phyloP scores from a whole-genome alignment of 2,888 invertebrate species.

The Melinaea marsaeus region DNA sequence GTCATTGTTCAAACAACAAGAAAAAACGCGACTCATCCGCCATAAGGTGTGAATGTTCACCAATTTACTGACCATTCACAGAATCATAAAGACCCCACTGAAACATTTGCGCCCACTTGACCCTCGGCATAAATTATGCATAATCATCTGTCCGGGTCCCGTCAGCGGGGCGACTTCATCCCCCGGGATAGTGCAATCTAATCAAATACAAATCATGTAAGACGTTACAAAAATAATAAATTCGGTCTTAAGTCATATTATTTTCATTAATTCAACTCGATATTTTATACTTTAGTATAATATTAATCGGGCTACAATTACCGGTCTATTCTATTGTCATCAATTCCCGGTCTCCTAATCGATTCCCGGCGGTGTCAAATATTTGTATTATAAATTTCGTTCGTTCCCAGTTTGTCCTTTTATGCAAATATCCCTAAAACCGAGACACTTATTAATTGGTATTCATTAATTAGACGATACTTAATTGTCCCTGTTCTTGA shows the following conservation, averaged over 20 bases:
- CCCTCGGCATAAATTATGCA: constrained; percentile 74
- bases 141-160: constrained; percentile 57
- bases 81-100: constrained; percentile 37
- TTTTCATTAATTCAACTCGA: no score
- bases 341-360: no score
- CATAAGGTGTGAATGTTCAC: constrained; percentile 55
- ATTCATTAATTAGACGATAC: no score
- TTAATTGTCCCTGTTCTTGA: no score
- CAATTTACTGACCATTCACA: constrained; percentile 47
- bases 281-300: no score
- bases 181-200: constrained; percentile 10
- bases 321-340: no score
- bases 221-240: neutral
- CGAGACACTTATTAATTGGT: no score
- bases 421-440: no score
- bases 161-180: constrained; percentile 13
- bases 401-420: no score
- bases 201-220: neutral
- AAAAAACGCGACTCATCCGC: constrained; percentile 49
- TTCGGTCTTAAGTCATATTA: neutral
- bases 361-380: no score
- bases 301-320: no score
- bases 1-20: constrained; percentile 50
- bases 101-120: constrained; percentile 59
- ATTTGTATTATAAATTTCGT: no score